phyloP scores from a whole-genome alignment of 2,888 invertebrate species.

The Erannis defoliaria region DNA sequence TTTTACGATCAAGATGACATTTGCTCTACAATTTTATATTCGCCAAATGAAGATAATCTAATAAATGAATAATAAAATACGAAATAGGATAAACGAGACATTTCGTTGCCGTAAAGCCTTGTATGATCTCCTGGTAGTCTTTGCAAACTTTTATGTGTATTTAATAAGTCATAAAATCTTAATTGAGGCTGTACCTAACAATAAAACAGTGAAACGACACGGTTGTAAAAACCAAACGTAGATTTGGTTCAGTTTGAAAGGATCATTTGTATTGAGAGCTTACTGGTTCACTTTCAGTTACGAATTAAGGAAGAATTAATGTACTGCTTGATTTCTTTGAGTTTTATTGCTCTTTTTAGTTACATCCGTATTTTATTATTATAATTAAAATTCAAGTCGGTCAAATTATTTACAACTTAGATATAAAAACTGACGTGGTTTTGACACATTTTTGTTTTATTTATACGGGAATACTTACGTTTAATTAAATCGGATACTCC shows the following conservation, averaged over 20 bases:
- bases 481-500: too few species aligned
- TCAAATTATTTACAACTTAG: too few species aligned
- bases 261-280: conserved; percentile 2
- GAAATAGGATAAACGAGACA: conserved; percentile 27
- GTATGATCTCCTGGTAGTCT: conserved; percentile 12
- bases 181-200: conserved; percentile 25
- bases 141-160: conserved; percentile 36
- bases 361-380: background rate
- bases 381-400: background rate
- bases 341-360: background rate
- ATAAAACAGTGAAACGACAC: conserved; percentile 23
- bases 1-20: conserved; percentile 42
- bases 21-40: conserved; percentile 34
- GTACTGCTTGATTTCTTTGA: background rate
- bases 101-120: conserved; percentile 23
- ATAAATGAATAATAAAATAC: conserved; percentile 26
- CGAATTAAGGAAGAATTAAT: background rate
- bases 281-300: conserved; percentile 17
- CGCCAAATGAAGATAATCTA: conserved; percentile 24
- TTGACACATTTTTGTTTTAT: too few species aligned
- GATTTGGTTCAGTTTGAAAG: conserved; percentile 8
- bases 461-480: too few species aligned
- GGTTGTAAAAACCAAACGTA: conserved; percentile 21
- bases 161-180: conserved; percentile 35
- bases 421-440: too few species aligned